Evolutionary conservation across 2,113 vertebrate genomes (phyloP), one percentile per base, ranked within the genome.

Genomic region (Isichthys henryi): DNA sequence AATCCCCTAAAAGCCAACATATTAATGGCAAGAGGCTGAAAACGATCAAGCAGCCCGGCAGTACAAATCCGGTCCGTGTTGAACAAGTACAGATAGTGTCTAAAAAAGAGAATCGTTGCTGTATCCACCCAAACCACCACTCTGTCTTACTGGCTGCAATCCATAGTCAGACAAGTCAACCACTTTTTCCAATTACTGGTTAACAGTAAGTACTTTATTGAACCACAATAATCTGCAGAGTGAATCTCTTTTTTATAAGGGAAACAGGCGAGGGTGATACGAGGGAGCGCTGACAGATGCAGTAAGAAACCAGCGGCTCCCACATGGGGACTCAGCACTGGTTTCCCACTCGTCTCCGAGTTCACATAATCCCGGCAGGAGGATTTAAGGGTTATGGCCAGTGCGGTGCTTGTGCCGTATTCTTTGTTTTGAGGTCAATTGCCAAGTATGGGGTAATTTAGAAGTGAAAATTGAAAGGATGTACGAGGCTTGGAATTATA

Each of bases 181-280:
- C 77, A 50, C 91, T 91, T 94, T 89, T 94, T 88, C 90, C 92
- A 90, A 90, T 92, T 91, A 91, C 91, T 91, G 87, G 90, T 93
- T 93, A 94, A 94, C 92, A 94, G 94, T 90, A 90, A 93, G 91
- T 89, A 93, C 93, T 95, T 93, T 93, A 95, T 93, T 93, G 91
- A 74, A 91, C 88, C 89, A 91, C 86, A 92, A 94, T 94, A 94
- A 95, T 95, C 94, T 94, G 93, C 92, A 90, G 93, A 93, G 93
- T 95, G 93, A 94, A 95, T 95, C 93, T 94, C 92, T 93, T 94
- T 94, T 93, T 95, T 92, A 95, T 95, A 92, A 95, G 92, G 91
- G 89, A 93, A 94, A 91, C 91, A 90, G 88, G 46, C 23, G 53
- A 48, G 90, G 89, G 84, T 52, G 93, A 95, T 92, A 92, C 90